phyloP scores from a whole-genome alignment of 2,888 invertebrate genomes.

The Anorthoa munda region DNA sequence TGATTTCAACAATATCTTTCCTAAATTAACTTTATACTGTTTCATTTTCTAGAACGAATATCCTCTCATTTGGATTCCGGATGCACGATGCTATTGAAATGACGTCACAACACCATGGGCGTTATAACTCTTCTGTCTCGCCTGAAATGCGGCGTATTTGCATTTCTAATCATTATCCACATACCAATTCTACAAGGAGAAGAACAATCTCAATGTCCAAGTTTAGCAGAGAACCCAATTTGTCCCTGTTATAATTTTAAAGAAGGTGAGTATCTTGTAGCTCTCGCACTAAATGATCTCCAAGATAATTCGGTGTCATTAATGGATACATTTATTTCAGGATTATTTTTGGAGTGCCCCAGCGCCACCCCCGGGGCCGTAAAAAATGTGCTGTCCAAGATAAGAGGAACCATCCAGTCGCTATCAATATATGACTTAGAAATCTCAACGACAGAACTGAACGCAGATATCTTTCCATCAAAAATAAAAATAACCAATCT shows the following conservation, averaged over 20 bases:
- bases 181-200: conserved; percentile 90
- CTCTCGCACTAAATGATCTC: background rate
- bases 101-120: conserved; percentile 87
- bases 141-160: conserved; percentile 89
- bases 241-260: conserved; percentile 98
- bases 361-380: conserved; percentile 95
- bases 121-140: conserved; percentile 82
- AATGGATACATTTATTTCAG: conserved; percentile 81
- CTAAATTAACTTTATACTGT: conserved; percentile 23
- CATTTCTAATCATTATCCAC: conserved; percentile 89
- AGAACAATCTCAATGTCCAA: conserved; percentile 93
- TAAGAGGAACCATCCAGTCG: conserved; percentile 94
- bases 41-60: conserved; percentile 67
- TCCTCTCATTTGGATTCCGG: conserved; percentile 69
- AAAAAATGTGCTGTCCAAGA: conserved; percentile 93
- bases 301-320: conserved; percentile 19
- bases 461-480: conserved; percentile 94
- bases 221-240: conserved; percentile 94
- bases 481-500: conserved; percentile 93
- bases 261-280: conserved; percentile 91
- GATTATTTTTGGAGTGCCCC: conserved; percentile 97
- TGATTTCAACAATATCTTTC: conserved; percentile 1
- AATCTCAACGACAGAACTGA: conserved; percentile 94
- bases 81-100: conserved; percentile 89
- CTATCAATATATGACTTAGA: conserved; percentile 97